phyloP scores from a whole-genome alignment of 2,888 invertebrate genomes.

The Parnassius mnemosyne region DNA sequence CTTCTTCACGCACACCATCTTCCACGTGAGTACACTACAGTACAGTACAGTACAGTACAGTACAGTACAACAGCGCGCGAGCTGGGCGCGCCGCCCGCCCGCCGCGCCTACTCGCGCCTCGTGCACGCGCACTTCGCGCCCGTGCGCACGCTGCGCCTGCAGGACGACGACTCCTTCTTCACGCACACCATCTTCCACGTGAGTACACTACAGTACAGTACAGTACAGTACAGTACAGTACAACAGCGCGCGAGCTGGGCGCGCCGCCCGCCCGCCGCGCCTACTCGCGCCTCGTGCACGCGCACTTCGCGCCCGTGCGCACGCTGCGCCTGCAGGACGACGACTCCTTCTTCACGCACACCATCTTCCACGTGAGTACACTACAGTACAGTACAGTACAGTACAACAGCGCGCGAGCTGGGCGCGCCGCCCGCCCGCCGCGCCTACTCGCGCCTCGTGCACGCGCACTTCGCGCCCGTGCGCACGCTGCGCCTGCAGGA shows the following conservation, averaged over 20 bases:
- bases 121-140: constrained; percentile 73
- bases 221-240: too few relatives aligned
- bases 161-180: constrained; percentile 83
- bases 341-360: background rate
- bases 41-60: too few relatives aligned
- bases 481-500: background rate
- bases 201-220: constrained; percentile 33
- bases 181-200: constrained; percentile 87
- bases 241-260: constrained; percentile 57
- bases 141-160: constrained; percentile 62
- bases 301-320: constrained; percentile 60
- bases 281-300: constrained; percentile 57
- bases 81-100: constrained; percentile 67
- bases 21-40: too few relatives aligned
- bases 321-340: background rate
- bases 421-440: constrained; percentile 69
- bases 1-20: too few relatives aligned
- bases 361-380: background rate
- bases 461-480: constrained; percentile 64
- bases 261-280: constrained; percentile 58
- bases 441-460: constrained; percentile 54
- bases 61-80: too few relatives aligned
- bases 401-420: constrained; percentile 44
- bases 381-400: too few relatives aligned
- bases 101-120: constrained; percentile 53